phyloP scores from a whole-genome alignment of 2,113 vertebrate genomes.

The Reinhardtius hippoglossoides region DNA sequence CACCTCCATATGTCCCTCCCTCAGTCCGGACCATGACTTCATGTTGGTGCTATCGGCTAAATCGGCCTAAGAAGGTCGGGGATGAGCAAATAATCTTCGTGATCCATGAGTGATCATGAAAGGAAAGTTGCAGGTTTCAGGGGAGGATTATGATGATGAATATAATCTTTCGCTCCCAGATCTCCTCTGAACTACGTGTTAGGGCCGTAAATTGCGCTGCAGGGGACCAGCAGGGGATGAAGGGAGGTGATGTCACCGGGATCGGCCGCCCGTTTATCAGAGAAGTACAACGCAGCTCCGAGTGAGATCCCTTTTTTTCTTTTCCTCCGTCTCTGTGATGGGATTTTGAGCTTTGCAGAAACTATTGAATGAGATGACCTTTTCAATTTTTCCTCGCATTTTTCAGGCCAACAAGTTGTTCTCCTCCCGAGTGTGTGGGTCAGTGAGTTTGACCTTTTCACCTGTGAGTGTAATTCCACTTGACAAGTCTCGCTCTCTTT shows the following conservation, averaged over 20 bases:
- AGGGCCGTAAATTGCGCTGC: conserved; percentile 86
- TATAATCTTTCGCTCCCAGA: conserved; percentile 86
- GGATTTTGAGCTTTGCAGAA: conserved; percentile 40
- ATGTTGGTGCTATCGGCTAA: not conserved
- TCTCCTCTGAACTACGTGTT: conserved; percentile 85
- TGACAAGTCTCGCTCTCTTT: conserved; percentile 42
- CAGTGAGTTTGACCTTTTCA: conserved; percentile 60
- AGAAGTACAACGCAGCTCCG: not conserved
- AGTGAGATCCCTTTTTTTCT: not conserved
- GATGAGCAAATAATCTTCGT: not conserved
- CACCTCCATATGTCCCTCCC: conserved; percentile 68
- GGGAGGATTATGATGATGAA: conserved; percentile 33
- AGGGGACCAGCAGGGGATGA: conserved; percentile 79
- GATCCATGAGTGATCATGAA: conserved; percentile 7
- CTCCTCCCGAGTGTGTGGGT: conserved; percentile 31
- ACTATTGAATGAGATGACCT: conserved; percentile 58
- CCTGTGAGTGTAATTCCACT: conserved; percentile 51
- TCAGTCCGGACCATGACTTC: conserved; percentile 9
- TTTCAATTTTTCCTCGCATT: conserved; percentile 40
- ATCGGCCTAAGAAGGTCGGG: not conserved
- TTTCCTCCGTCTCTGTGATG: conserved; percentile 34
- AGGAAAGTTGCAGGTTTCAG: not conserved
- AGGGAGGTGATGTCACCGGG: conserved; percentile 3
- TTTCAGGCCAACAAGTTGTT: conserved; percentile 46
- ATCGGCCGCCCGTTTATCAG: conserved; percentile 21